These are phyloP conservation scores for Aphidius colemani DNA, from an alignment of 2,888 invertebrate genomes.

Conservation along the genomic window DNA sequence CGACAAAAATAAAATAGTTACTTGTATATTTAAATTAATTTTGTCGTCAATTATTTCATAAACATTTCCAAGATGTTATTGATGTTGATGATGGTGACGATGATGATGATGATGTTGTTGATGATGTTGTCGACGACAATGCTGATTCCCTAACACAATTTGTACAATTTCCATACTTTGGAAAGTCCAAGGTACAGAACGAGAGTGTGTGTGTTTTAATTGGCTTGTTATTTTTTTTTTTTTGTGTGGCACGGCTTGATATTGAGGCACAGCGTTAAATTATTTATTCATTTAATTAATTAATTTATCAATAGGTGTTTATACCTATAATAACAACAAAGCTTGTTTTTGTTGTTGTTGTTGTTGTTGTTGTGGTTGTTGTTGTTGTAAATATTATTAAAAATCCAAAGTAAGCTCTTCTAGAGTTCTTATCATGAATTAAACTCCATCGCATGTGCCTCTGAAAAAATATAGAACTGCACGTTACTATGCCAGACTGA, in stretches of 20 bases:
- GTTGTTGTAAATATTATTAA: slow-evolving; percentile 44
- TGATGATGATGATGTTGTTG: slow-evolving; percentile 38
- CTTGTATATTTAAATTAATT: too few species aligned
- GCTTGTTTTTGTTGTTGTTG: too few species aligned
- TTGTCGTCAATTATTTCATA: slow-evolving; percentile 36
- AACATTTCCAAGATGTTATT: slow-evolving; percentile 46
- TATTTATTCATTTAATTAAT: neutral
- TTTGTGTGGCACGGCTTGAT: slow-evolving; percentile 53
- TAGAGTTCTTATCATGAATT: slow-evolving; percentile 58
- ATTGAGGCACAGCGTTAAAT: slow-evolving; percentile 56
- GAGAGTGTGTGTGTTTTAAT: slow-evolving; percentile 51
- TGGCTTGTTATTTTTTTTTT: neutral
- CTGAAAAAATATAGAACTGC: slow-evolving; percentile 60
- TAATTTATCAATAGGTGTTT: too few species aligned
- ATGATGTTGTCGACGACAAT: slow-evolving; percentile 37
- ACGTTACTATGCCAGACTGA: slow-evolving; percentile 59
- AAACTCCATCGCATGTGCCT: slow-evolving; percentile 60
- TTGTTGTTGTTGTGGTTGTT: too few species aligned
- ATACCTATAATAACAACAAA: too few species aligned
- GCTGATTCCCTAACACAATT: slow-evolving; percentile 47
- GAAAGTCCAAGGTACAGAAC: slow-evolving; percentile 58
- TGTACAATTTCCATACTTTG: slow-evolving; percentile 57
- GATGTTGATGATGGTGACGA: slow-evolving; percentile 39
- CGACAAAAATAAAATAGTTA: too few species aligned
- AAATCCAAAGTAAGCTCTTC: slow-evolving; percentile 57